Conservation (phyloP, 2,113 vertebrate species). For the Leucopsar rothschildi region DNA sequence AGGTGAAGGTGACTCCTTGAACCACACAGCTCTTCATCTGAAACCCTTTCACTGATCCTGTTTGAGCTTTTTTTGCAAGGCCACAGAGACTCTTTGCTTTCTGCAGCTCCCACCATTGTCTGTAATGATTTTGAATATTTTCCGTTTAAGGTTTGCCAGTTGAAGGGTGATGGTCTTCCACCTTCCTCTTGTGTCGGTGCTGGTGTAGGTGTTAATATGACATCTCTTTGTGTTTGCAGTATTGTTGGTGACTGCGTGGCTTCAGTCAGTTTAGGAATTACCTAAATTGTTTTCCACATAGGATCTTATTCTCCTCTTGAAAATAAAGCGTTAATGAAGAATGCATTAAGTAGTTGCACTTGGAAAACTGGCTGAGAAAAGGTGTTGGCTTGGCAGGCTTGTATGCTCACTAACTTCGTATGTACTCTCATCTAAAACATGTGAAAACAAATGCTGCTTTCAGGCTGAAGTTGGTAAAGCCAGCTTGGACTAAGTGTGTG, state of each 20-base stretch:
- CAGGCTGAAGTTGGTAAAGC: neutral
- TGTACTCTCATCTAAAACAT: neutral
- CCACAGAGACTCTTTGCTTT: neutral
- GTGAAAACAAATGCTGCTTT: neutral
- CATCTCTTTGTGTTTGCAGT: neutral
- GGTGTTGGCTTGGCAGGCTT: neutral
- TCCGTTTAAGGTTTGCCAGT: neutral
- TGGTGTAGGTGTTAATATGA: neutral
- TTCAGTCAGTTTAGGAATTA: neutral
- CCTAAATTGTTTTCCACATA: neutral
- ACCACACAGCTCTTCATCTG: neutral
- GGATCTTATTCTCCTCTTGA: neutral
- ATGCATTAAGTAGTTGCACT: neutral
- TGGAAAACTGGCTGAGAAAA: neutral
- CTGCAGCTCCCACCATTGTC: neutral
- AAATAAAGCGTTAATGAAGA: neutral
- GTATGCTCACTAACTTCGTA: neutral
- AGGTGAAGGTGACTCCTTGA: neutral
- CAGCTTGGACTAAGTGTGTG: neutral
- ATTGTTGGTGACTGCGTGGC: fast-evolving
- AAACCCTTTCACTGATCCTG: neutral
- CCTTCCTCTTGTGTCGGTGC: fast-evolving
- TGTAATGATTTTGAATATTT: neutral
- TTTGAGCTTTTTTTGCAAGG: neutral
- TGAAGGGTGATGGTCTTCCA: neutral